These are phyloP conservation scores for Acrobasis repandana DNA, from an alignment of 2,888 invertebrate species.

Conservation along the genomic window DNA sequence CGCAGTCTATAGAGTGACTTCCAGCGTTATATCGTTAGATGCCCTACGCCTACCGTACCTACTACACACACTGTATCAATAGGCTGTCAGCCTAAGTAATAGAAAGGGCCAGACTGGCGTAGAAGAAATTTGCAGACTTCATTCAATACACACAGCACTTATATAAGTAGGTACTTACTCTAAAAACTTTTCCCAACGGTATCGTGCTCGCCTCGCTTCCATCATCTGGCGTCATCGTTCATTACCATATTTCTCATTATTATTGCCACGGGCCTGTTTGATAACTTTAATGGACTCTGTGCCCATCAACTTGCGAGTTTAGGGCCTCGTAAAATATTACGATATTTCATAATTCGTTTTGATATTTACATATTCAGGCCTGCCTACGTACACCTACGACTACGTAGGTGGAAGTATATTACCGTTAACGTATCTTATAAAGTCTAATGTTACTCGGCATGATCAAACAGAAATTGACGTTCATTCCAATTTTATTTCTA, in stretches of 20 bases:
- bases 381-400: background rate
- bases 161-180: background rate
- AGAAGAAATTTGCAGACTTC: too few species aligned
- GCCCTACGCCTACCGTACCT: too few species aligned
- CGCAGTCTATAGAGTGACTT: too few species aligned
- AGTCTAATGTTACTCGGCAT: background rate
- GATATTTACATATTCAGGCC: conserved; percentile 10
- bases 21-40: too few species aligned
- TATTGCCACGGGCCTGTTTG: conserved; percentile 32
- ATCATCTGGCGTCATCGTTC: conserved; percentile 34
- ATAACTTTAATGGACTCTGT: conserved; percentile 40
- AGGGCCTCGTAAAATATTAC: conserved; percentile 20
- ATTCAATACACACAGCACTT: too few species aligned
- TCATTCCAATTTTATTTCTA: too few species aligned
- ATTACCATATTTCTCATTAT: conserved; percentile 36
- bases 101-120: too few species aligned
- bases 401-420: background rate
- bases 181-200: background rate
- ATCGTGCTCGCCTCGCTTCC: conserved; percentile 1
- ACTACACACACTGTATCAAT: too few species aligned
- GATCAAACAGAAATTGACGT: background rate
- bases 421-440: background rate
- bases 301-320: conserved; percentile 34
- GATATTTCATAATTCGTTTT: conserved; percentile 28
- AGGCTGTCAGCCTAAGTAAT: too few species aligned